Base-by-base conservation (phyloP, 2,797 vertebrate genomes). In the Sebastes goodei region DNA sequence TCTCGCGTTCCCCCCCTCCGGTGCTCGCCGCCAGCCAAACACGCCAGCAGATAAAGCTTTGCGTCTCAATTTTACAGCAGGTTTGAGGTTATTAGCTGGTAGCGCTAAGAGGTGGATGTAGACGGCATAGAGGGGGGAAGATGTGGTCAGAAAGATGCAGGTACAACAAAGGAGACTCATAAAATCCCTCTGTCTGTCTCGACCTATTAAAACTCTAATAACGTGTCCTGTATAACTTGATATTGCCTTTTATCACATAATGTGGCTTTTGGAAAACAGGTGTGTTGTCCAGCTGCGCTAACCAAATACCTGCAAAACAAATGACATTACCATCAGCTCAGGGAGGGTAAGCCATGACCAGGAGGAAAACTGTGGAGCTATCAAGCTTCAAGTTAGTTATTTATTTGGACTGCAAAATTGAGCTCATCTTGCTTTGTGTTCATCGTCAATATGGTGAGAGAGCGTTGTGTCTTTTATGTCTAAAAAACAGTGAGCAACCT, bases 1-100 rank as follows among this genome's bases (percentile, higher is more conserved):
- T 49, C 75, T 72, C 27, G 27, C 60, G 74, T 78, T 86, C 55
- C 78, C 71, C 86, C 86, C 74, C 86, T 86, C 69, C 12, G 52
- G 87, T 74, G 67, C 29, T 2, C 17, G 77, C 89, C 84, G 52
- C n/a, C 71, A 79, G 91, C 86, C 76, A 78, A 85, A 87, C 85
- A 69, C 71, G 29, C 75, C 78, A 76, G 27, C 78, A 77, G 88
- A 90, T 89, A 88, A 85, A 68, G 60, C 86, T 72, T 35, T 33
- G 78, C 82, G 32, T 86, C 80, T 91, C 82, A 79, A 71, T 86
- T 84, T n/a, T 86, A 67, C 71, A 23, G 79, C 82, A 32, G 56
- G 61, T 79, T 84, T 42, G n/a, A 76, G 56, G 74, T 20, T 63
- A 67, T 71, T 71, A 30, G 82, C 71, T 69, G 6, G 2, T 71